phyloP scores from a whole-genome alignment of 53 echinoderm and acorn worm species.

The Henricia sp. region DNA sequence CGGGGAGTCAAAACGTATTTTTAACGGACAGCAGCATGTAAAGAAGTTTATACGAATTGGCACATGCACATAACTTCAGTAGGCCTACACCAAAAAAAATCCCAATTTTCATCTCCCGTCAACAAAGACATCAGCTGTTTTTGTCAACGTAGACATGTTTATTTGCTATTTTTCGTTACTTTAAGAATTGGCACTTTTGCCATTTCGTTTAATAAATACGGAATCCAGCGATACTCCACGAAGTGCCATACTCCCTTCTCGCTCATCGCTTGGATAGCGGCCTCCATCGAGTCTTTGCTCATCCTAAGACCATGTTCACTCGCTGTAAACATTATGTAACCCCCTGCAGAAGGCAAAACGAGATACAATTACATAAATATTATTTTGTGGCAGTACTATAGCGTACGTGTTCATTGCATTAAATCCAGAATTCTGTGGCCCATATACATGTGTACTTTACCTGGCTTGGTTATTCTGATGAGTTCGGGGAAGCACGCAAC shows the following conservation, averaged over 20 bases:
- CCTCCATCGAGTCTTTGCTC: neutral
- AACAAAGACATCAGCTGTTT: too few species aligned
- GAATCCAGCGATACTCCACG: slow-evolving; percentile 8
- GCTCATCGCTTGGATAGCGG: neutral
- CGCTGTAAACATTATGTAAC: slow-evolving; percentile 38
- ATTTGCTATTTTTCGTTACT: neutral
- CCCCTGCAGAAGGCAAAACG: neutral
- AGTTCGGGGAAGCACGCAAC: slow-evolving; percentile 28
- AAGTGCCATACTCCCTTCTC: slow-evolving; percentile 19
- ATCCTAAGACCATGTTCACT: neutral
- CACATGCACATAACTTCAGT: too few species aligned
- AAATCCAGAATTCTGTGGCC: neutral
- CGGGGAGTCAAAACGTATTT: too few species aligned
- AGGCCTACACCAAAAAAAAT: too few species aligned
- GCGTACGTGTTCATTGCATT: neutral
- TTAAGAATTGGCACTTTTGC: slow-evolving; percentile 28
- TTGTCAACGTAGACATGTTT: too few species aligned
- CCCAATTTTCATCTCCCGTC: too few species aligned
- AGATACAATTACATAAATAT: neutral
- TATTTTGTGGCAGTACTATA: neutral
- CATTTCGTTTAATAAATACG: slow-evolving; percentile 2
- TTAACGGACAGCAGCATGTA: too few species aligned
- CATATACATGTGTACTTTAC: neutral
- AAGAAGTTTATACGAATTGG: too few species aligned
- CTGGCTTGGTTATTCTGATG: slow-evolving; percentile 27